phyloP scores from a whole-genome alignment of 2,888 invertebrate species.

The Cerastis rubricosa region DNA sequence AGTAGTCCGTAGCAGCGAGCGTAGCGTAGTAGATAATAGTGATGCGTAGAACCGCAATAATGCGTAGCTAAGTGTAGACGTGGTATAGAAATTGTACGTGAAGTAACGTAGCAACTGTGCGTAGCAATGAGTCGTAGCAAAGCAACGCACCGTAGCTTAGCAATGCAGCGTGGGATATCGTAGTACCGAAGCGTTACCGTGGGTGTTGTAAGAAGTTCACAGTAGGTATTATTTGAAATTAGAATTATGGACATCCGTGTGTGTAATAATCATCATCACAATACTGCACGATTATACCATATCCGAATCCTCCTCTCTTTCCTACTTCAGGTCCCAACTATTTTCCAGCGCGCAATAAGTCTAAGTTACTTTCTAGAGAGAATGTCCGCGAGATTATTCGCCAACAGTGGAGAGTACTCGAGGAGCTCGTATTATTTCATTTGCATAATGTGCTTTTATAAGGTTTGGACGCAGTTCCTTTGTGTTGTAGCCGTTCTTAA shows the following conservation, averaged over 20 bases:
- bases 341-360: slow-evolving; percentile 46
- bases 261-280: neutral
- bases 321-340: slow-evolving; percentile 3
- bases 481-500: slow-evolving; percentile 15
- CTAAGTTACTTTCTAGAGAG: slow-evolving; percentile 52
- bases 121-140: neutral
- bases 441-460: slow-evolving; percentile 51
- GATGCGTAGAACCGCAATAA: too few relatives aligned
- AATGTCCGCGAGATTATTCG: slow-evolving; percentile 53
- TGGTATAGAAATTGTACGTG: neutral
- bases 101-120: neutral
- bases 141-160: neutral
- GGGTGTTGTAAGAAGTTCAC: neutral
- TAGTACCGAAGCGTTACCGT: neutral
- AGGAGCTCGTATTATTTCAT: slow-evolving; percentile 55
- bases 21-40: neutral
- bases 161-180: neutral
- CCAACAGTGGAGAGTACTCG: slow-evolving; percentile 21
- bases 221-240: neutral
- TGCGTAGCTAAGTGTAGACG: neutral
- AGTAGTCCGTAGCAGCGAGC: neutral
- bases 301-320: neutral
- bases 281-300: slow-evolving; percentile 9
- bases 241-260: neutral
- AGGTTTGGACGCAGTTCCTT: slow-evolving; percentile 31